Conservation (phyloP, 2,888 invertebrate genomes). For the Matsumyia berberina region DNA sequence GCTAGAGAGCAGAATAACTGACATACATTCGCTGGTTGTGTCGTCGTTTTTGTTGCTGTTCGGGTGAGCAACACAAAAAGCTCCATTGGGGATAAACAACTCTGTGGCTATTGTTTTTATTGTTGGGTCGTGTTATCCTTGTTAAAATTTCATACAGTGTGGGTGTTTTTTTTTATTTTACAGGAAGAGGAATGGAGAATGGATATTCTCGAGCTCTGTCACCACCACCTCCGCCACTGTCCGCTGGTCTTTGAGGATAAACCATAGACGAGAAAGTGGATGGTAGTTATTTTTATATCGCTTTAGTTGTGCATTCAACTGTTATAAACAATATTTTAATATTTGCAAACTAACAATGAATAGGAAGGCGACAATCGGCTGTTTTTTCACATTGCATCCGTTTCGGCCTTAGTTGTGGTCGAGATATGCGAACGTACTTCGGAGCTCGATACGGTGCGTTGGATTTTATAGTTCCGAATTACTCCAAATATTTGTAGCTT, state of each 20-base stretch:
- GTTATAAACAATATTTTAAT: constrained; percentile 58
- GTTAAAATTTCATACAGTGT: constrained; percentile 75
- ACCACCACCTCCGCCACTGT: constrained; percentile 30
- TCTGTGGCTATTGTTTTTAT: constrained; percentile 77
- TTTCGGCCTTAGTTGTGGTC: constrained; percentile 19
- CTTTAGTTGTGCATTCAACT: constrained; percentile 56
- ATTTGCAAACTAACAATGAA: constrained; percentile 61
- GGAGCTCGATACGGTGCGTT: constrained; percentile 21
- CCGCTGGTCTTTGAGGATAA: constrained; percentile 63
- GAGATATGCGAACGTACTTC: neutral
- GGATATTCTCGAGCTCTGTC: constrained; percentile 53
- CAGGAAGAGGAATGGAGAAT: constrained; percentile 75
- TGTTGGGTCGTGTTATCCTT: constrained; percentile 77
- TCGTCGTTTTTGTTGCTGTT: constrained; percentile 51
- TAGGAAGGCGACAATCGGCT: constrained; percentile 50
- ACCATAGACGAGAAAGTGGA: constrained; percentile 1
- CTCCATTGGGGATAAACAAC: constrained; percentile 76
- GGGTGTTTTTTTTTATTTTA: no score
- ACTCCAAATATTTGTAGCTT: no score
- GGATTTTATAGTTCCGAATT: no score
- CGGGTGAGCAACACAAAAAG: constrained; percentile 64
- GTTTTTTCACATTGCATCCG: constrained; percentile 20
- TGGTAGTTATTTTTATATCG: constrained; percentile 56
- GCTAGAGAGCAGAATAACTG: constrained; percentile 62
- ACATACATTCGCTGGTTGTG: constrained; percentile 77